These are phyloP conservation scores for Dreissena polymorpha DNA, from an alignment of 1,140 invertebrate species.

Conservation along the genomic window DNA sequence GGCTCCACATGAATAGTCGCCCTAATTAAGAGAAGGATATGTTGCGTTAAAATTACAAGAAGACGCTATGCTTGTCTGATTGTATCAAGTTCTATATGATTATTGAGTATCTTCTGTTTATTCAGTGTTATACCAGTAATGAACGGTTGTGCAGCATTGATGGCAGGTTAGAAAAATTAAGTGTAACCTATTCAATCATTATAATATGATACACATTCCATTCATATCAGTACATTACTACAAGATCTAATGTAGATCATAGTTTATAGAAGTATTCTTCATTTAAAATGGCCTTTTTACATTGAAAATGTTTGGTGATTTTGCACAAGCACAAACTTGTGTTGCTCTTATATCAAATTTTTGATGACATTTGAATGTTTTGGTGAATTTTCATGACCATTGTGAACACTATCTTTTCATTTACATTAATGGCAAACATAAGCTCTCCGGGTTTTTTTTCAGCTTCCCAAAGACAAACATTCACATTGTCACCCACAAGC, in stretches of 20 bases:
- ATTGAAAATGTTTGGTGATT: background rate
- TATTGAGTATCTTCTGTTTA: too few relatives aligned
- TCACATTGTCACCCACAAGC: conserved; percentile 1
- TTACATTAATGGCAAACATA: background rate
- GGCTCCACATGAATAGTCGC: conserved; percentile 16
- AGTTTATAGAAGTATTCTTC: background rate
- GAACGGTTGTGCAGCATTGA: too few relatives aligned
- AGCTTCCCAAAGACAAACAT: conserved; percentile 9
- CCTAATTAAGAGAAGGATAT: conserved; percentile 17
- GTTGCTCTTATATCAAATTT: background rate
- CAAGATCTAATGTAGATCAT: background rate
- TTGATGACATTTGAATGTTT: background rate
- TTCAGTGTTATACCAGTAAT: too few relatives aligned
- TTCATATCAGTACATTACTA: background rate
- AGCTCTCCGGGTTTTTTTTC: background rate
- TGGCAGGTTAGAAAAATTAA: background rate
- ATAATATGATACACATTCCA: background rate
- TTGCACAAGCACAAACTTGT: background rate
- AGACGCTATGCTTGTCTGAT: too few relatives aligned
- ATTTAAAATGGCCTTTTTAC: background rate
- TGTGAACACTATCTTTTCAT: conserved; percentile 17
- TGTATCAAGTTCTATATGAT: too few relatives aligned
- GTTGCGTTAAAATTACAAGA: background rate
- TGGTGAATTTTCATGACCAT: conserved; percentile 20
- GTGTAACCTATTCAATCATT: background rate